Evolutionary conservation across 2,888 invertebrate species (phyloP).

Genomic region (Erebia aethiops): DNA sequence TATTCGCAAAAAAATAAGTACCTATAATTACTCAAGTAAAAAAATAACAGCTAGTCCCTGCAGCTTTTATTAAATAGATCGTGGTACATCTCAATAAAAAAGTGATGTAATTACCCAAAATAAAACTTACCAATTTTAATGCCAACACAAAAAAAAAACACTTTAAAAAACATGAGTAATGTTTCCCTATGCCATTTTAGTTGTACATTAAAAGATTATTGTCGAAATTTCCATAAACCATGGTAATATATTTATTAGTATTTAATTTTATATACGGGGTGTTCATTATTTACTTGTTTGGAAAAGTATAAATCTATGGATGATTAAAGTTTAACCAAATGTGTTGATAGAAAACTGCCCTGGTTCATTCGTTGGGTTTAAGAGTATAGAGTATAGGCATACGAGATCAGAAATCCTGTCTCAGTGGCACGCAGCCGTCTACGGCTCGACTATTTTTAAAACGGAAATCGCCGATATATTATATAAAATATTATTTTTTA

Average conservation of each 20-base stretch:
- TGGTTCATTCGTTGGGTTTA: no score
- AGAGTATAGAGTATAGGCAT: no score
- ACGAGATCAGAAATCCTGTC: no score
- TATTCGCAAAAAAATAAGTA: neutral
- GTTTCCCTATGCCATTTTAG: constrained; percentile 29
- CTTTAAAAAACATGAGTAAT: constrained; percentile 30
- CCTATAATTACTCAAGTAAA: neutral
- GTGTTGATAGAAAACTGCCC: no score
- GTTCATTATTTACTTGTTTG: neutral
- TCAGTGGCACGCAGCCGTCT: no score
- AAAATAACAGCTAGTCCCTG: neutral
- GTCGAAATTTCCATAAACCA: constrained; percentile 33
- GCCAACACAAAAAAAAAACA: constrained; percentile 29
- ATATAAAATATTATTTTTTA: no score
- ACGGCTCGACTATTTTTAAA: no score
- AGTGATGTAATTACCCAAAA: constrained; percentile 47
- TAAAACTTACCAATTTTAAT: constrained; percentile 42
- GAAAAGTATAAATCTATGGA: neutral
- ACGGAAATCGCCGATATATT: no score
- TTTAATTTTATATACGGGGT: constrained; percentile 4
- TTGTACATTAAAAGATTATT: constrained; percentile 34
- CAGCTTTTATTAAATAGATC: neutral
- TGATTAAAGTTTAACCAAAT: no score
- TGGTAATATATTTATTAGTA: constrained; percentile 22
- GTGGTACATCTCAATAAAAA: neutral